Base-by-base conservation (phyloP, 2,797 vertebrate genomes). In the Micromesistius poutassou region DNA sequence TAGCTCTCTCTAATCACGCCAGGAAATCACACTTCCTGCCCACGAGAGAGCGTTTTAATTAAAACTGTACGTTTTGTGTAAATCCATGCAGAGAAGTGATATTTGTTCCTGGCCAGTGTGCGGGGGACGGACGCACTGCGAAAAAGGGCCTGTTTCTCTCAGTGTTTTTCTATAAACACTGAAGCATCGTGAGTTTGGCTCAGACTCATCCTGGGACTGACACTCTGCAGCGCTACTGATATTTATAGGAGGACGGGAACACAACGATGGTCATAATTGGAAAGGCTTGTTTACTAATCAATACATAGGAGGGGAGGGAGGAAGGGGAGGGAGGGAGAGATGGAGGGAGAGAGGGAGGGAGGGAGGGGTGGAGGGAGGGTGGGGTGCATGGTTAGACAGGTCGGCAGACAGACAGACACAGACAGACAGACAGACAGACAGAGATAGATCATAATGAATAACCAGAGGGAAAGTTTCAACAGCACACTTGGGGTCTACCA, bases 1-100 rank as follows among this genome's bases (percentile, higher is more conserved):
- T 16, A 66, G 62, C 62, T 28, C 62, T 66, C 0, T 7, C 62
- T 66, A 10, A 66, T 66, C 62, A 66, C 8, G 8, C 62, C n/a
- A 12, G 62, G 25, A 10, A 25, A 66, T 66, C 62, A 28, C 62
- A 25, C 62, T 28, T 28, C 2, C 28, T 28, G n/a, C n/a, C 62
- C 62, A 66, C 25, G 8, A 28, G 62, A 66, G n/a, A 28, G 9
- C 0, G 9, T 66, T 66, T 66, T 10, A 25, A 66, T 66, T 66
- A 66, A 66, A 66, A 66, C 62, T 66, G 62, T 66, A 66, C n/a
- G n/a, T 66, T n/a, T 66, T 28, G n/a, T 25, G 55, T 62, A 62
- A n/a, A 25, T 62, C 6, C 55, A 25, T 62, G 55, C 19, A n/a
- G 2, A 50, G 46, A 50, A 19, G 14, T n/a, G 22, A 55, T 22